Percentiles rank a stretch among this genome's conserved stretches.
Evolutionary conservation across 23 tunicate species (phyloP).

Genomic region (Phallusia fumigata): DNA sequence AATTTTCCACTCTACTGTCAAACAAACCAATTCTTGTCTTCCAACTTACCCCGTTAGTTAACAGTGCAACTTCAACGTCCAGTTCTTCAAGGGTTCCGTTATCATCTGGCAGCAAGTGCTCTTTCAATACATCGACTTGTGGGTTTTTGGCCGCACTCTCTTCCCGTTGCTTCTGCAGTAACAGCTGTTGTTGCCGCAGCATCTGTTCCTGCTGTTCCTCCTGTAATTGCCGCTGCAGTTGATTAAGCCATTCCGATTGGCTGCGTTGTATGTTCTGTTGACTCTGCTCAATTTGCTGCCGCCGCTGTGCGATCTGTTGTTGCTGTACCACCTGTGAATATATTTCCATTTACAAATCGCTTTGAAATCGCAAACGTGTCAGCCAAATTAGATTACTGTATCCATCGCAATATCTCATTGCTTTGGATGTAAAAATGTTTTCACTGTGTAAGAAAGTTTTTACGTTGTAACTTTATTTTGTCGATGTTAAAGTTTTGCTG

Average conservation of each 20-base stretch:
- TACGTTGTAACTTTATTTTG: no score
- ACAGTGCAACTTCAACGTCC: not conserved
- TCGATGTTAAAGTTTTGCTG: no score
- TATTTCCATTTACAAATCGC: not conserved
- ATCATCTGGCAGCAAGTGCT: not conserved
- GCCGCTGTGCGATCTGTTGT: not conserved
- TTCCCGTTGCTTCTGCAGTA: not conserved
- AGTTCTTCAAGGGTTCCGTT: conserved; percentile 1
- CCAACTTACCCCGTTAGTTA: not conserved
- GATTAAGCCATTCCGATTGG: not conserved
- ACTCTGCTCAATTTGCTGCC: not conserved
- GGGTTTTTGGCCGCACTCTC: not conserved
- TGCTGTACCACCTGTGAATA: not conserved
- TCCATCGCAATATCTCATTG: no score
- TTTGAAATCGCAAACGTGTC: no score
- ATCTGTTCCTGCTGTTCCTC: not conserved
- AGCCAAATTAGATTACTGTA: no score
- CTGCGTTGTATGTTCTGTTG: not conserved
- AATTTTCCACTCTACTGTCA: no score
- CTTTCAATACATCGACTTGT: not conserved
- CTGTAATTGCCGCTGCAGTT: not conserved
- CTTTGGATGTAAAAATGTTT: no score
- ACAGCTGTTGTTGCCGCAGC: not conserved
- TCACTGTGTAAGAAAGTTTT: no score
- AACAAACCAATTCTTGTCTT: no score